Evolutionary conservation across 37 sponge, comb jelly and placozoan species (phyloP).

Genomic region (Aphrocallistes beatrix): DNA sequence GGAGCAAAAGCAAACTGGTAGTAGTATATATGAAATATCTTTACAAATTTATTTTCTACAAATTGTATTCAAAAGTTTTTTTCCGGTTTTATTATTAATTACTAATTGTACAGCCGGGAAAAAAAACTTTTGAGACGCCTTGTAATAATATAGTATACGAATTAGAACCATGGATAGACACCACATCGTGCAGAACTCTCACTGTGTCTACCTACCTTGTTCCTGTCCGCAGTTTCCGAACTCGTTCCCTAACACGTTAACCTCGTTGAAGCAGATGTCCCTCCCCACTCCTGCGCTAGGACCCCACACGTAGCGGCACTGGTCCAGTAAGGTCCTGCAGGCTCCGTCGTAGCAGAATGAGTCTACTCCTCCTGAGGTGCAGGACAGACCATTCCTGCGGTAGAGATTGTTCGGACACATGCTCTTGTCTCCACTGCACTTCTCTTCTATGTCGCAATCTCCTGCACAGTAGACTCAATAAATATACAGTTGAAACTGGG

Average conservation of each 20-base stretch:
- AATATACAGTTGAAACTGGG: too few species aligned
- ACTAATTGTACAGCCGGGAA: too few species aligned
- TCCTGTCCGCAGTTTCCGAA: constrained; percentile 24
- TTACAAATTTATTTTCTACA: too few species aligned
- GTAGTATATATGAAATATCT: too few species aligned
- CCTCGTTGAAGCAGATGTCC: constrained; percentile 9
- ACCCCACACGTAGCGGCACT: constrained; percentile 12
- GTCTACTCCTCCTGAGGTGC: not conserved
- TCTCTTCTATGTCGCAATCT: not conserved
- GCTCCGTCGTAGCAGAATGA: constrained; percentile 18
- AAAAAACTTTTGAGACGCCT: too few species aligned
- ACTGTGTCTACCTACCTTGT: not conserved
- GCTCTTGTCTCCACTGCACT: not conserved
- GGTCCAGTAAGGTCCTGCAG: not conserved
- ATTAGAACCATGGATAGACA: too few species aligned
- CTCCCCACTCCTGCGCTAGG: not conserved
- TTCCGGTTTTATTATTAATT: too few species aligned
- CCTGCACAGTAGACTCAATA: not conserved
- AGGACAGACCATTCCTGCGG: not conserved
- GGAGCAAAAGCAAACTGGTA: too few species aligned
- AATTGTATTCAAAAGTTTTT: too few species aligned
- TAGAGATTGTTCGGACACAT: not conserved
- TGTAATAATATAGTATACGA: too few species aligned
- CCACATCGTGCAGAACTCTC: too few species aligned
- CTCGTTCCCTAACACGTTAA: constrained; percentile 22